A percentile compares a stretch with the other conserved stretches of the same genome.
phyloP scores from a whole-genome alignment of 2,888 invertebrate species.

The Callinectes sapidus region DNA sequence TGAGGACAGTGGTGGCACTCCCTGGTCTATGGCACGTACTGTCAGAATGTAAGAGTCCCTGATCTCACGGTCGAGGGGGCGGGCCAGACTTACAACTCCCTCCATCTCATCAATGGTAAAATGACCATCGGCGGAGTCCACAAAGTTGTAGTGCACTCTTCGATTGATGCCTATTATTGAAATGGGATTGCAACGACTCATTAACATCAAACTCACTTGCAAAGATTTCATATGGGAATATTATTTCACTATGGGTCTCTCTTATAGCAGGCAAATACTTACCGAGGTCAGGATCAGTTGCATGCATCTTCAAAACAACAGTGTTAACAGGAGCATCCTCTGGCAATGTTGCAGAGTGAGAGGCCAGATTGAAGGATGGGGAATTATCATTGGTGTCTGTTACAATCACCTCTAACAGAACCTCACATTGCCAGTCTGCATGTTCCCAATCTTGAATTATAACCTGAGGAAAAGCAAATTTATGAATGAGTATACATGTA shows the following conservation, averaged over 20 bases:
- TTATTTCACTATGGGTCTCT: neutral
- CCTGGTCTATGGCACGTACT: slow-evolving; percentile 88
- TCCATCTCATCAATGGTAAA: slow-evolving; percentile 89
- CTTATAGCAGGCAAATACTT: slow-evolving; percentile 45
- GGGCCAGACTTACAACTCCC: slow-evolving; percentile 89
- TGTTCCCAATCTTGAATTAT: slow-evolving; percentile 88
- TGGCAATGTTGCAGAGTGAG: slow-evolving; percentile 86
- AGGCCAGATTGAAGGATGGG: slow-evolving; percentile 87
- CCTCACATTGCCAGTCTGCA: slow-evolving; percentile 84
- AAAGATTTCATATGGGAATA: neutral
- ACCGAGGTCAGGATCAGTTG: slow-evolving; percentile 88
- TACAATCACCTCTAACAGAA: slow-evolving; percentile 86
- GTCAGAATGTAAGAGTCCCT: slow-evolving; percentile 85
- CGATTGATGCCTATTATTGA: slow-evolving; percentile 83
- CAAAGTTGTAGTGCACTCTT: slow-evolving; percentile 86
- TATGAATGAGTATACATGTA: neutral
- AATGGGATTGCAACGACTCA: neutral
- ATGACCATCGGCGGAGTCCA: slow-evolving; percentile 81
- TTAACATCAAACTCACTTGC: neutral
- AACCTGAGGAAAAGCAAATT: slow-evolving; percentile 85
- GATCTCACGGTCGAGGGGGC: slow-evolving; percentile 90
- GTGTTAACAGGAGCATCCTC: slow-evolving; percentile 92
- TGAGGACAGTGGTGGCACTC: slow-evolving; percentile 87
- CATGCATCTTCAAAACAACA: slow-evolving; percentile 90
- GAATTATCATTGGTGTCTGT: slow-evolving; percentile 95